phyloP scores from a whole-genome alignment of 2,888 invertebrate genomes.

The Crioceris asparagi region DNA sequence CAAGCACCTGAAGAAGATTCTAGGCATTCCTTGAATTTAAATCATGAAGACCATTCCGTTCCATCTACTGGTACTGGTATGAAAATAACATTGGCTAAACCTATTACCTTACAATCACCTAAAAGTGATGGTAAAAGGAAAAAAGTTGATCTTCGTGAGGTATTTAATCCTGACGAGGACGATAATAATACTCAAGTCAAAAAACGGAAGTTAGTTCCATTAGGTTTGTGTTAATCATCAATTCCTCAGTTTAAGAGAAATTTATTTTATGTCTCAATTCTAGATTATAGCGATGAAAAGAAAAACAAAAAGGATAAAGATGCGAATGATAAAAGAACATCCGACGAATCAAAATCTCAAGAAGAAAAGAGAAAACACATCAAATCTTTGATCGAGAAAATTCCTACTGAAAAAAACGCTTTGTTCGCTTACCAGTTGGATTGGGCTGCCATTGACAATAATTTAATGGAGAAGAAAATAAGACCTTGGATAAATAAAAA shows the following conservation, averaged over 20 bases:
- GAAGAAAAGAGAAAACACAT: constrained; percentile 96
- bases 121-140: constrained; percentile 44
- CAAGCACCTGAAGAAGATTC: constrained; percentile 40
- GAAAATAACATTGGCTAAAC: constrained; percentile 37
- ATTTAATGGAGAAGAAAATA: constrained; percentile 89
- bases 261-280: constrained; percentile 8
- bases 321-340: constrained; percentile 37
- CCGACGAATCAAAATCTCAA: constrained; percentile 57
- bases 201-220: constrained; percentile 68
- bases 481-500: constrained; percentile 99
- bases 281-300: constrained; percentile 52
- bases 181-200: constrained; percentile 47
- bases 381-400: constrained; percentile 94
- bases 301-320: constrained; percentile 38
- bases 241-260: background rate
- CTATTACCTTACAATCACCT: constrained; percentile 38
- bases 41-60: constrained; percentile 31
- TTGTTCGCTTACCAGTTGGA: constrained; percentile 92
- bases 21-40: constrained; percentile 37
- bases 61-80: constrained; percentile 33
- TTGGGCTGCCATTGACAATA: constrained; percentile 66
- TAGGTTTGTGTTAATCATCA: constrained; percentile 44
- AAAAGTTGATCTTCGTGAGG: constrained; percentile 71
- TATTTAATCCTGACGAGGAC: constrained; percentile 79
- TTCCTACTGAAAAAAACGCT: constrained; percentile 94